A percentile compares a stretch with the other conserved stretches of the same genome.
phyloP scores from a whole-genome alignment of 2,113 vertebrate species.

The Bagarius yarrelli region DNA sequence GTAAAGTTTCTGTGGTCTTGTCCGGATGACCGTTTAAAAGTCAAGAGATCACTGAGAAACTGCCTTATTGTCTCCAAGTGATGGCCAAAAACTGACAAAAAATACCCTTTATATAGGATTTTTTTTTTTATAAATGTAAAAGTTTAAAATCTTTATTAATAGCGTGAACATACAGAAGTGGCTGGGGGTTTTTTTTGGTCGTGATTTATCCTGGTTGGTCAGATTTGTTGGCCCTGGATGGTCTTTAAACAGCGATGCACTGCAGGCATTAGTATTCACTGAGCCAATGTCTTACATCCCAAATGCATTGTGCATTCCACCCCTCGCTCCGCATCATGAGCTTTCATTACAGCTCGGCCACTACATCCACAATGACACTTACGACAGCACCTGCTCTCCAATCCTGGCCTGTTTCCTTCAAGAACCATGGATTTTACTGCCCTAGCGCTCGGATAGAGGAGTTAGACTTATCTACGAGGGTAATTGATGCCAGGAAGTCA shows the following conservation, averaged over 20 bases:
- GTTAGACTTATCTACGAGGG: slow-evolving; percentile 40
- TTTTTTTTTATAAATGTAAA: too few species aligned
- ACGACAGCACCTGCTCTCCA: slow-evolving; percentile 32
- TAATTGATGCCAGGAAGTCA: slow-evolving; percentile 52
- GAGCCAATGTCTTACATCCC: slow-evolving; percentile 15
- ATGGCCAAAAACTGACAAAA: too few species aligned
- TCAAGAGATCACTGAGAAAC: too few species aligned
- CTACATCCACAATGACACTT: slow-evolving; percentile 41
- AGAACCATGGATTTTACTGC: slow-evolving; percentile 43
- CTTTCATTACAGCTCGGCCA: slow-evolving; percentile 38
- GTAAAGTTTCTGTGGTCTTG: too few species aligned
- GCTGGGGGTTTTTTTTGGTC: too few species aligned
- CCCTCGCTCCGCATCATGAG: slow-evolving; percentile 27
- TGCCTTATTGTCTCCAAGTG: too few species aligned
- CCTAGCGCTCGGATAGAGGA: slow-evolving; percentile 34
- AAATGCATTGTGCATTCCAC: slow-evolving; percentile 39
- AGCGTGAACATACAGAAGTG: too few species aligned
- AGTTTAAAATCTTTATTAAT: too few species aligned
- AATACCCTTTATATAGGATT: too few species aligned
- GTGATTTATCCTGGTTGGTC: slow-evolving; percentile 38
- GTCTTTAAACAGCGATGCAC: slow-evolving; percentile 31
- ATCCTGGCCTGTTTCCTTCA: slow-evolving; percentile 42
- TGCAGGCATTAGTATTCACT: slow-evolving; percentile 39
- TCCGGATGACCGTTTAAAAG: too few species aligned
- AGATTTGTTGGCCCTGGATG: slow-evolving; percentile 9